A percentile compares a stretch with the other conserved stretches of the same genome.
Evolutionary conservation across 2,113 vertebrate genomes (phyloP).

Genomic region (Pseudolaguvia tuberculata): DNA sequence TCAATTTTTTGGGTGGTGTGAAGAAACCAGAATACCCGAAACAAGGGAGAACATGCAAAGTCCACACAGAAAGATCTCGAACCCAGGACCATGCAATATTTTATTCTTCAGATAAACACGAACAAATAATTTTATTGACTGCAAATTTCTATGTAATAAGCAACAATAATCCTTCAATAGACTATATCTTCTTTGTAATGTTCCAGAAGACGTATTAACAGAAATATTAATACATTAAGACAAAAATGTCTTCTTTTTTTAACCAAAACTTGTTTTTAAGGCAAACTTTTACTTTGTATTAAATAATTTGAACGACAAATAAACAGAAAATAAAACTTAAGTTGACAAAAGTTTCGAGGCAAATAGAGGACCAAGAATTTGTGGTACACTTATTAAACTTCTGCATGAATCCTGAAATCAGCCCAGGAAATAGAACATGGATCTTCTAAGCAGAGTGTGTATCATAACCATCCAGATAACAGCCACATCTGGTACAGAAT

Average conservation of each 20-base stretch:
- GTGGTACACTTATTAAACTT: neutral
- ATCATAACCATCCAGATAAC: neutral
- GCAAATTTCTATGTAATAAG: neutral
- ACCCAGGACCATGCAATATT: neutral
- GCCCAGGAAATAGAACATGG: neutral
- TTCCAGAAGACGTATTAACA: neutral
- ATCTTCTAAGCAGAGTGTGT: neutral
- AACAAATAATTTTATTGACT: neutral
- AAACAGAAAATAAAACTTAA: neutral
- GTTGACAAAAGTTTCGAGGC: neutral
- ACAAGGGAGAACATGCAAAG: no score
- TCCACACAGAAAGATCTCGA: no score
- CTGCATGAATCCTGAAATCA: neutral
- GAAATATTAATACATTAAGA: neutral
- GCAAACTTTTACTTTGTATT: neutral
- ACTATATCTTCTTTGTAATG: neutral
- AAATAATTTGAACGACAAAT: neutral
- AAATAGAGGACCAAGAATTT: neutral
- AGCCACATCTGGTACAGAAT: neutral
- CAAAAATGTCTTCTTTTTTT: no score
- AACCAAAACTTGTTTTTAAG: neutral
- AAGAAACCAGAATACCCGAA: no score
- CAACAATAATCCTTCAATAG: neutral
- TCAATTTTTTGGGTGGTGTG: no score
- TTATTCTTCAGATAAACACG: slow-evolving; percentile 2